Conservation (phyloP, 2,797 vertebrate species). For the Coendou prehensilis region DNA sequence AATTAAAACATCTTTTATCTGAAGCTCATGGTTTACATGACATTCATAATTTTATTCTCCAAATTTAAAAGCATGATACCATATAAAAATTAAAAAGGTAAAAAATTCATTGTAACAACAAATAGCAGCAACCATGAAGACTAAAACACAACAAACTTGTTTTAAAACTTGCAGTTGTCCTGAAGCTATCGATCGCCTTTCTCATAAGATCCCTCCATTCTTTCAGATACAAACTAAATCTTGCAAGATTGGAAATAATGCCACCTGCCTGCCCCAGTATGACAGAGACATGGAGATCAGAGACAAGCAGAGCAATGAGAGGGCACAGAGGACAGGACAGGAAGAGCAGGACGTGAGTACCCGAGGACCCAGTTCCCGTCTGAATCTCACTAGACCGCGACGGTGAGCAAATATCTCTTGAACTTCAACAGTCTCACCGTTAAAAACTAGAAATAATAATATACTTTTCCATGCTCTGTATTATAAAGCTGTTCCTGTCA, state of each 20-base stretch:
- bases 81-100: neutral
- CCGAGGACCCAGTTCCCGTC: no score
- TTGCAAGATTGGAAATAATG: neutral
- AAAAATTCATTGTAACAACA: neutral
- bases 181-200: neutral
- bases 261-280: neutral
- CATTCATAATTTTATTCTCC: neutral
- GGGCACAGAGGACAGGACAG: fast-evolving
- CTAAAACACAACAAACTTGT: neutral
- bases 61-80: neutral
- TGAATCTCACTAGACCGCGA: neutral
- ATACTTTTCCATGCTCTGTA: neutral
- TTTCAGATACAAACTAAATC: neutral
- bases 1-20: constrained; percentile 2
- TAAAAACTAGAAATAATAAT: neutral
- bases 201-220: neutral
- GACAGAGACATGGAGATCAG: neutral
- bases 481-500: neutral
- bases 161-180: neutral
- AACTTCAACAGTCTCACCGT: neutral
- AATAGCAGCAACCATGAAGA: constrained; percentile 19
- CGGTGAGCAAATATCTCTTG: neutral
- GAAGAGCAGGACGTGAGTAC: fast-evolving
- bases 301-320: neutral
- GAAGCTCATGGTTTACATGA: neutral